These are phyloP conservation scores for Odontocolon sp. DNA, from an alignment of 2,888 invertebrate genomes.

Conservation along the genomic window DNA sequence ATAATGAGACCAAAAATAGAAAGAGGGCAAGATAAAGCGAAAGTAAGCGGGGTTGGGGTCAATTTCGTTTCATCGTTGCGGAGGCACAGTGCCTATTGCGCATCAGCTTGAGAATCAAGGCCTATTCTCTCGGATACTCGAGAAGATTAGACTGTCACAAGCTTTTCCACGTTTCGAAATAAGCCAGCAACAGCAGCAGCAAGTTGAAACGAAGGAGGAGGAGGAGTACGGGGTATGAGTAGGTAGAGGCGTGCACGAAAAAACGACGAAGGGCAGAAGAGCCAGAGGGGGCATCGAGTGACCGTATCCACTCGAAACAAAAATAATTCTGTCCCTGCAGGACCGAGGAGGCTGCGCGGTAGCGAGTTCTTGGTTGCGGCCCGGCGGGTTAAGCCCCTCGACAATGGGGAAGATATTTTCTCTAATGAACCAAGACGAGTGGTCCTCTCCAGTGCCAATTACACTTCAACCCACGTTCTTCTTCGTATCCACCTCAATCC, in stretches of 20 bases:
- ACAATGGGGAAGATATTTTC: conserved; percentile 80
- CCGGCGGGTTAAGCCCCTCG: conserved; percentile 75
- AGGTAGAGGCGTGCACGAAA: conserved; percentile 28
- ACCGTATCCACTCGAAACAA: conserved; percentile 80
- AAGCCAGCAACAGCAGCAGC: conserved; percentile 63
- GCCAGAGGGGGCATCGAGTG: conserved; percentile 74
- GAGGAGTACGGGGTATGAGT: background rate
- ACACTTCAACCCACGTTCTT: conserved; percentile 76
- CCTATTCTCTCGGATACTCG: conserved; percentile 77
- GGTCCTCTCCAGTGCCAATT: conserved; percentile 80
- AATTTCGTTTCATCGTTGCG: conserved; percentile 29
- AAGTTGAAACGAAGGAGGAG: conserved; percentile 52
- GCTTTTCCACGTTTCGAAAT: conserved; percentile 75
- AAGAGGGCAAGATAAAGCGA: background rate
- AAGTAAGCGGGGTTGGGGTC: conserved; percentile 40
- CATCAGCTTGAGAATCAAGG: conserved; percentile 75
- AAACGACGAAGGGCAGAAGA: conserved; percentile 46
- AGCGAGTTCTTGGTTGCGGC: conserved; percentile 52
- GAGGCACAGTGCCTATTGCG: conserved; percentile 39
- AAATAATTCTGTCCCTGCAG: conserved; percentile 78
- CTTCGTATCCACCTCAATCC: conserved; percentile 60
- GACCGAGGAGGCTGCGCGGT: conserved; percentile 35
- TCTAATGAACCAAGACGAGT: conserved; percentile 81
- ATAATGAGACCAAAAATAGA: conserved; percentile 7
- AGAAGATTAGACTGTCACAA: conserved; percentile 79